Conservation (phyloP, 1,140 invertebrate genomes). For the Vanessa tameamea region DNA sequence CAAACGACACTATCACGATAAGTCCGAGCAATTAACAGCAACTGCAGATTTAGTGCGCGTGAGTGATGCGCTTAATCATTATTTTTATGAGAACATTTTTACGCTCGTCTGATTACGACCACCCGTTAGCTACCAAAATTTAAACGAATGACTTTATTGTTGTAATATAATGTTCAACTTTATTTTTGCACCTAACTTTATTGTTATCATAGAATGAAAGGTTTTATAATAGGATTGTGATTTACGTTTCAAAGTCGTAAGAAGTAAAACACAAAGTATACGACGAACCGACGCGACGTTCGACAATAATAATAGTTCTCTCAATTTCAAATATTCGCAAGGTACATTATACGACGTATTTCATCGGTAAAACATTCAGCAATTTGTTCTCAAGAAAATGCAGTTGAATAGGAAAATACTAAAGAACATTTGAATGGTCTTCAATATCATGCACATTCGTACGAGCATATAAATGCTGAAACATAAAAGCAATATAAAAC, state of each 20-base stretch:
- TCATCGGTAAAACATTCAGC: conserved; percentile 26
- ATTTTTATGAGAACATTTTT: conserved; percentile 40
- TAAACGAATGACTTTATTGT: conserved; percentile 17
- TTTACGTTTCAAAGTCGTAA: conserved; percentile 11
- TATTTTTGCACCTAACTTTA: background rate
- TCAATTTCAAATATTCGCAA: conserved; percentile 24
- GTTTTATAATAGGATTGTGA: background rate
- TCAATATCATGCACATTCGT: conserved; percentile 33
- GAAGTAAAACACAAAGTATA: conserved; percentile 6
- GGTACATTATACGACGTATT: conserved; percentile 25
- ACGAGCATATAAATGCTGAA: conserved; percentile 21
- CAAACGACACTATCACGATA: conserved; percentile 57
- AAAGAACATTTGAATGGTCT: conserved; percentile 19
- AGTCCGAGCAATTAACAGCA: conserved; percentile 42
- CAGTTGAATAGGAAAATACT: conserved; percentile 35
- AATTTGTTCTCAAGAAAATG: conserved; percentile 30
- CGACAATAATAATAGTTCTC: conserved; percentile 23
- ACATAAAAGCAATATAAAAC: conserved; percentile 58
- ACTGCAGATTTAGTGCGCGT: conserved; percentile 39
- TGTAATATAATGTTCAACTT: background rate
- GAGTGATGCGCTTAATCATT: conserved; percentile 44
- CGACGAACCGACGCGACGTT: conserved; percentile 7
- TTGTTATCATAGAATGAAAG: conserved; percentile 5
- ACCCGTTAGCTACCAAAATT: conserved; percentile 25
- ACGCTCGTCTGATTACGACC: conserved; percentile 16